Evolutionary conservation across 2,797 vertebrate genomes (phyloP), one percentile per base, ranked within the genome.

Genomic region (Harpagifer antarcticus): DNA sequence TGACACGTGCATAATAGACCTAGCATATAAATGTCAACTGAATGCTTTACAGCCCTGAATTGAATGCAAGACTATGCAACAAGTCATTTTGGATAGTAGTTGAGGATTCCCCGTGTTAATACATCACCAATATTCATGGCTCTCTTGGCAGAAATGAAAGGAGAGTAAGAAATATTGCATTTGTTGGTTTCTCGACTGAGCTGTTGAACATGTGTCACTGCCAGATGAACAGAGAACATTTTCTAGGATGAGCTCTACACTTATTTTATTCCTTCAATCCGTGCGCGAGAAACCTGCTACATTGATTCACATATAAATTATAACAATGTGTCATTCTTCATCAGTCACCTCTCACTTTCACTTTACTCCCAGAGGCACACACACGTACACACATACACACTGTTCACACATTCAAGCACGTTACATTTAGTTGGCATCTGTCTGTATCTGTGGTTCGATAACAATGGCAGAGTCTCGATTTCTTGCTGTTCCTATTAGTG

Each of bases 51-150:
- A 73, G 43, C 59, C 17, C 16, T 13, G 15, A 31, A 7, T 2
- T 16, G 14, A 2, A 45, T 57, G 0, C 53, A 56, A 33, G n/a
- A n/a, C 16, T 43, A 3, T 23, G 12, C 1, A 49, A 6, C 6
- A 57, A 73, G 47, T 79, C 49, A 63, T 61, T 54, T 68, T 19
- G 52, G 50, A 44, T 74, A 37, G 40, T 4, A 14, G 58, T 74
- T 33, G 20, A 33, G 31, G 15, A n/a, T 53, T 45, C 56, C 45
- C 7, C 9, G 31, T 16, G n/a, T 8, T 66, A 44, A 72, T 58
- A n/a, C 14, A 81, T 82, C 67, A 42, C 5, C 3, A 2, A 27
- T 20, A 54, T 42, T 57, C 23, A 44, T 40, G 11, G 5, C 45
- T 71, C 65, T 58, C 13, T 23, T 23, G 20, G 9, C 12, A 10